Base-by-base conservation (phyloP, 2,888 invertebrate genomes). In the Drosophila neonasuta region DNA sequence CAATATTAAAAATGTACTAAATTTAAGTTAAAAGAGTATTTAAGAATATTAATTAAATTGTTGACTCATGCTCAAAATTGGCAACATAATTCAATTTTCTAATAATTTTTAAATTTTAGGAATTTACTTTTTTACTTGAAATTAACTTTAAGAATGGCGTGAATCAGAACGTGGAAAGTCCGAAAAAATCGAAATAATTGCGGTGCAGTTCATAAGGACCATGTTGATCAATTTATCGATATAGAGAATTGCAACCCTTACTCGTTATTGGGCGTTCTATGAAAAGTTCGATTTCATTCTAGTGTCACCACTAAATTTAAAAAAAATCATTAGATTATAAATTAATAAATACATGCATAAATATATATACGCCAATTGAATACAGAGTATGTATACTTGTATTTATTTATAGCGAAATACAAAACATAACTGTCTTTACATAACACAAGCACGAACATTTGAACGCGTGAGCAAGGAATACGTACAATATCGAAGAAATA, bases 291-390 rank as follows among this genome's bases (percentile, higher is more conserved):
- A 74, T 74, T 15, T 30, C 13, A 44, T 74, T 32, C 15, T 17
- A 55, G 74, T 74, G 71, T 49, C 74, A 74, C 67, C 74, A 74
- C 74, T 74, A 66, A 52, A 66, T 74, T 58, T 65, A 69, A 71
- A 66, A 74, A 64, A 58, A 74, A 73, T 73, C 69, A 73, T 74
- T 74, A 74, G 70, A 74, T 66, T 74, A 74, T 68, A 68, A 75
- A 74, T 74, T 71, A 63, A 74, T 20, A 44, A 20, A 17, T 71
- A 74, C 71, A 67, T 67, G 46, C 55, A 48, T 62, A 62, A 49
- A 62, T 56, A 75, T 68, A 73, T 73, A 71, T 74, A 71, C 71
- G 76, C 68, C 58, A 55, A 59, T 56, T 68, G 68, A 68, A 56
- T 71, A 68, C 71, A 56, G 49, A 75, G 74, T 74, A 76, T 59